Conservation (phyloP, 2,113 vertebrate species). For the Hippopotamus amphibius region DNA sequence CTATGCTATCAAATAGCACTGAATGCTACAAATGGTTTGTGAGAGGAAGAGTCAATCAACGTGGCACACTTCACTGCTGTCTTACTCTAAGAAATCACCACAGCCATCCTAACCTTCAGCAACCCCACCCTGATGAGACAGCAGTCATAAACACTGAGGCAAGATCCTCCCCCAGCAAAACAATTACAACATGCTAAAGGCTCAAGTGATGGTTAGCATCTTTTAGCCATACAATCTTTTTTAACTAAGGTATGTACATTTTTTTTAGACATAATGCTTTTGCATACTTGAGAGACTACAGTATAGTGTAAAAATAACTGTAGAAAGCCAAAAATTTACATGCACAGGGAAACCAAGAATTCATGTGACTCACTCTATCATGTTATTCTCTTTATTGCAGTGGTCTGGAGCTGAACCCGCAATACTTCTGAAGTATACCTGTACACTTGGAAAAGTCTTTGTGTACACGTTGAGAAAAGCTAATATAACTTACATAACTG, state of each 20-base stretch:
- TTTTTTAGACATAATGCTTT: neutral
- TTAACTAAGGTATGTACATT: neutral
- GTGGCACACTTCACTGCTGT: neutral
- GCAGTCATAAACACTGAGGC: neutral
- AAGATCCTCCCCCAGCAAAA: neutral
- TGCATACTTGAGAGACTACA: neutral
- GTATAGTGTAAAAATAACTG: neutral
- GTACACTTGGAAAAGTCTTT: neutral
- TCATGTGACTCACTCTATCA: neutral
- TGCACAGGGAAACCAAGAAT: neutral
- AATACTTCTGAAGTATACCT: neutral
- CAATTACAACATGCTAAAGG: neutral
- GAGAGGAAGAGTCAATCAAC: neutral
- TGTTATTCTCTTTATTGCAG: neutral
- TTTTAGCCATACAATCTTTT: neutral
- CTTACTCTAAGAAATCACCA: neutral
- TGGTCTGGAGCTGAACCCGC: neutral
- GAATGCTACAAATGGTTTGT: neutral
- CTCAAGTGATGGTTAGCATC: neutral
- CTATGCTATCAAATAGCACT: neutral
- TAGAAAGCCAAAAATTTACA: neutral
- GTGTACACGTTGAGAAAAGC: neutral
- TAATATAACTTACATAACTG: slow-evolving; percentile 14
- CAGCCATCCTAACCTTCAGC: neutral
- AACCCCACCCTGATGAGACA: neutral